These are phyloP conservation scores for Plemyria rubiginata DNA, from an alignment of 2,888 invertebrate species.

Conservation along the genomic window DNA sequence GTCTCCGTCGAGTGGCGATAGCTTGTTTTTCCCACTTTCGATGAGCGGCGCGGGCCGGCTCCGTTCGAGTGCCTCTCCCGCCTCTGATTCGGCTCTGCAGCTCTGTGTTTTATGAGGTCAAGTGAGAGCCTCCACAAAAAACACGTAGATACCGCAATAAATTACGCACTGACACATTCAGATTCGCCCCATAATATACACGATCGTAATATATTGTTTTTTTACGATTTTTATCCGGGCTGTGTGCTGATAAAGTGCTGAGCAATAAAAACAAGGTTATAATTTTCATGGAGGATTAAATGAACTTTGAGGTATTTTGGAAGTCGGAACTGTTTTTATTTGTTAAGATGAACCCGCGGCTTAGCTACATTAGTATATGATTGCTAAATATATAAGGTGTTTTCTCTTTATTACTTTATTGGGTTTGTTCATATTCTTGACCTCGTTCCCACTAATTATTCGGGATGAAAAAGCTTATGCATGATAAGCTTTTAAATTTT, in stretches of 20 bases:
- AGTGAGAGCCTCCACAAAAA: slow-evolving; percentile 81
- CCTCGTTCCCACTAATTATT: too few relatives aligned
- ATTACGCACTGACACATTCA: slow-evolving; percentile 84
- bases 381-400: too few relatives aligned
- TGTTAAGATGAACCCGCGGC: too few relatives aligned
- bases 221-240: slow-evolving; percentile 57
- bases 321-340: too few relatives aligned
- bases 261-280: slow-evolving; percentile 11
- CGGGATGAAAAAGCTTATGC: too few relatives aligned
- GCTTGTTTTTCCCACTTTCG: slow-evolving; percentile 83
- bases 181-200: slow-evolving; percentile 80
- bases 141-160: slow-evolving; percentile 74
- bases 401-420: too few relatives aligned
- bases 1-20: slow-evolving; percentile 81
- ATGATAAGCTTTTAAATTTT: too few relatives aligned
- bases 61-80: slow-evolving; percentile 57
- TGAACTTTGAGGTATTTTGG: background rate
- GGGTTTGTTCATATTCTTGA: too few relatives aligned
- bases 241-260: slow-evolving; percentile 20
- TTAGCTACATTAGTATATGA: too few relatives aligned
- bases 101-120: slow-evolving; percentile 84
- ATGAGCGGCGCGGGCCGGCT: slow-evolving; percentile 57
- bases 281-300: slow-evolving; percentile 11
- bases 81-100: slow-evolving; percentile 70
- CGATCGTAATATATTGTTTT: slow-evolving; percentile 79